Base-by-base conservation (phyloP, 1,140 invertebrate species). In the Druon quercuslanigerum region DNA sequence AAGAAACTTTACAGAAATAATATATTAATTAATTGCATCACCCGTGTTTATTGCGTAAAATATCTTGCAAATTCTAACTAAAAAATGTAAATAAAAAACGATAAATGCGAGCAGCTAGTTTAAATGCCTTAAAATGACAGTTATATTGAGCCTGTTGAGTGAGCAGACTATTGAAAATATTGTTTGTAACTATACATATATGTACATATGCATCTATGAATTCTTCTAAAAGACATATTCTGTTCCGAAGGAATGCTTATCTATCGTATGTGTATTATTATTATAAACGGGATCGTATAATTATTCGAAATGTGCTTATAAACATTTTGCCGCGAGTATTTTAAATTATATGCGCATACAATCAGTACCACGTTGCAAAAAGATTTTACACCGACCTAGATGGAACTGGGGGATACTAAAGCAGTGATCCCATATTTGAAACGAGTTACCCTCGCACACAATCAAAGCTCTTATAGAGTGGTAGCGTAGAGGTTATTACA, bases 351-450 rank as follows among this genome's bases (percentile, higher is more conserved):
- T 57, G 11, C 7, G 40, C 54, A 25, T 57, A 19, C 19, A 57
- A 57, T 57, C 56, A 57, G 56, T 57, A 57, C 56, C 84, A 82
- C 82, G 82, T 14, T 72, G 33, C 75, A 60, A 14, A 46, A 60
- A 40, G 3, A n/a, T 19, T 20, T 20, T 9, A 54, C 8, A 11
- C 7, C 17, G 17, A 56, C 12, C 25, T 5, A 33, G 25, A 5
- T 3, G 25, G 25, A 33, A 33, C 25, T 5, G 25, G 25, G 25
- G 25, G 3, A 33, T 33, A 33, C 25, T 33, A 33, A 33, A 33
- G 25, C n/a, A n/a, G n/a, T n/a, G n/a, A n/a, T n/a, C n/a, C n/a
- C n/a, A n/a, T n/a, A n/a, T n/a, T n/a, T n/a, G n/a, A n/a, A n/a
- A n/a, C n/a, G n/a, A n/a, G n/a, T n/a, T n/a, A n/a, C n/a, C n/a